Base-by-base conservation (phyloP, 2,797 vertebrate genomes). In the Australoheros facetus region DNA sequence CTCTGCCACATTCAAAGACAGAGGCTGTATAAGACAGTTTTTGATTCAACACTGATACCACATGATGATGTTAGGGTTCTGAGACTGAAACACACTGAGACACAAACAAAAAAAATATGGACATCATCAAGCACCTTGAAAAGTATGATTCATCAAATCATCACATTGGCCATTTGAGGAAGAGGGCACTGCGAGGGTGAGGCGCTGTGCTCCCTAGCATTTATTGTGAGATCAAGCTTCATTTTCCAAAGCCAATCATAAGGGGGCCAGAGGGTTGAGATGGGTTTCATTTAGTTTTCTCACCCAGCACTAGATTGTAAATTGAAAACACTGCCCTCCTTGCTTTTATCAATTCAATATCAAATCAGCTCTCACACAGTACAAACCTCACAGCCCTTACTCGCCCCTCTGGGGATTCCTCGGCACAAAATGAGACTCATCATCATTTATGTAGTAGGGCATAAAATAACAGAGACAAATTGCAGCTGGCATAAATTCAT, bases 71-170 rank as follows among this genome's bases (percentile, higher is more conserved):
- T 91, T 87, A 78, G 85, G 92, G 90, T 87, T 91, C 87, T 87
- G 92, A 92, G 92, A 93, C 93, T 90, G 90, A 89, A 94, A 93
- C 88, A 93, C 89, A 92, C 42, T 12, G 89, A 93, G 89, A 92
- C 90, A 91, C 85, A 90, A 93, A 92, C 86, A 90, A 83, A 91
- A 91, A 91, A 91, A 87, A 90, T 78, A 91, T 85, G 92, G 89
- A 92, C 89, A 93, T 86, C 71, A 56, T 93, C 86, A 92, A 96
- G 95, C 94, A 95, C 94, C 94, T 93, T 92, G 85, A 87, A 89
- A 90, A 87, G 81, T 88, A 92, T 91, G 94, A 96, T 92, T 95
- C 94, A 95, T 95, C 90, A 94, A 95, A 96, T 95, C 95, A 60
- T 91, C 94, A 90, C 64, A 5, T 89, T 91, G 93, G 93, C 93